Percentiles rank a stretch among this genome's conserved stretches.
phyloP scores from a whole-genome alignment of 2,888 invertebrate species.

The Petrolisthes manimaculis region DNA sequence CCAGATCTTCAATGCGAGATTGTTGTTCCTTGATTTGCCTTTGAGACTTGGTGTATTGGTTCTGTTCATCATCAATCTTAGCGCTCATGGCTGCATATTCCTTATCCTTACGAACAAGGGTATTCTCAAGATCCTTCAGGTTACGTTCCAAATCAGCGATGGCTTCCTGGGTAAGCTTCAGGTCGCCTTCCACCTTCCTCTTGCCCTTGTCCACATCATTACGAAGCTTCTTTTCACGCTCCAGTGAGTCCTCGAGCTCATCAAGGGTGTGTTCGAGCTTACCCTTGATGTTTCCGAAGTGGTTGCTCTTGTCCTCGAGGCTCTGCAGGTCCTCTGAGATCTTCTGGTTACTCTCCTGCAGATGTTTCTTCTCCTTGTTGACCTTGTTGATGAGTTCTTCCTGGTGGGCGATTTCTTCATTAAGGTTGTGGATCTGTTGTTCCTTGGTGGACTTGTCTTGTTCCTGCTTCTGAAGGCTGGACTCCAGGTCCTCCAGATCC shows the following conservation, averaged over 20 bases:
- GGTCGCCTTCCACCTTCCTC: conserved; percentile 98
- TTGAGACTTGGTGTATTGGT: conserved; percentile 94
- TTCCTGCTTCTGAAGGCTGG: conserved; percentile 68
- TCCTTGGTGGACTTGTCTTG: conserved; percentile 73
- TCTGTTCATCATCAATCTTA: conserved; percentile 99
- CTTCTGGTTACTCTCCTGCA: conserved; percentile 71
- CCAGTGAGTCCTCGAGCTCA: conserved; percentile 97
- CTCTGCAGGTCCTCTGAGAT: conserved; percentile 73
- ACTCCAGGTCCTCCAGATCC: conserved; percentile 71
- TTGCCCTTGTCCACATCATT: conserved; percentile 98
- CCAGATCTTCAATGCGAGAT: conserved; percentile 97
- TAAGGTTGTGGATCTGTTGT: conserved; percentile 71
- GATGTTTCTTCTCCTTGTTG: conserved; percentile 74
- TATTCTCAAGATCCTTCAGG: conserved; percentile 97
- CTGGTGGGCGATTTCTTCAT: conserved; percentile 75
- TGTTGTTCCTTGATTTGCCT: conserved; percentile 99
- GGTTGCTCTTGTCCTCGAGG: conserved; percentile 99
- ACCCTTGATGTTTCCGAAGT: conserved; percentile 98
- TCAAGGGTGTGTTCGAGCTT: conserved; percentile 99
- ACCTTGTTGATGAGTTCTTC: conserved; percentile 74
- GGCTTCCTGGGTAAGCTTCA: conserved; percentile 97
- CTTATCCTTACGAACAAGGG: conserved; percentile 98
- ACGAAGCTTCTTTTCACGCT: conserved; percentile 98
- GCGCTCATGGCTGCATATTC: conserved; percentile 94
- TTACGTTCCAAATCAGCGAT: conserved; percentile 96